Base-by-base conservation (phyloP, 2,113 vertebrate genomes). In the Myotis yumanensis region DNA sequence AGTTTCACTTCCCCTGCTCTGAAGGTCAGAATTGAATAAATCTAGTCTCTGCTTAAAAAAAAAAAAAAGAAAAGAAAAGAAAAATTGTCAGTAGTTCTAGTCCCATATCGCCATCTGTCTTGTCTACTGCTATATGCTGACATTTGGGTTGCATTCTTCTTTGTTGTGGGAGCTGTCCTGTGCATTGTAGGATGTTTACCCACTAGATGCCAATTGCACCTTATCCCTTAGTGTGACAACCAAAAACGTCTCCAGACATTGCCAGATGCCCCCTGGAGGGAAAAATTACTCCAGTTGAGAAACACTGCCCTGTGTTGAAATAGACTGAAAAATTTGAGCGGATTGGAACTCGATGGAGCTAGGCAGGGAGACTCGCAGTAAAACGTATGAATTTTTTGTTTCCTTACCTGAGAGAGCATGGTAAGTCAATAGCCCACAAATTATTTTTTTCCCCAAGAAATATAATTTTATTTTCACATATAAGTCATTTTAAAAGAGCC, bases 11-110 rank as follows among this genome's bases (percentile, higher is more conserved):
- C 30, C 16, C 6, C 23, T 80, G 48, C 43, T 76, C 40, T 90
- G 51, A 94, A 90, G 64, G 66, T 89, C 89, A 92, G 57, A 80
- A 92, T 77, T 5, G 64, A 30, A 80, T 40, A 94, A 46, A 89
- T 66, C 37, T 62, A 57, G 59, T 68, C 48, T 32, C 40, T 7
- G 23, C 15, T 12, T 35, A 17, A 64, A 14, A 76, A 76, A n/a
- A 30, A 16, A 18, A 77, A 43, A 12, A 64, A 11, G 51, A 48
- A n/a, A 30, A 17, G 5, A 77, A 51, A 59, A 72, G 30, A 11
- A 76, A 22, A 69, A 8, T 14, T 37, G 12, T 93, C n/a, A 64
- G 30, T 54, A 48, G 48, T 77, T 86, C 43, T n/a, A 66, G 12
- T 28, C 37, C 12, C 52, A 1, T 75, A 7, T 43, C 32, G 73